Percentiles rank a stretch among this genome's conserved stretches.
phyloP scores from a whole-genome alignment of 2,113 vertebrate genomes.

The Lampris incognitus region DNA sequence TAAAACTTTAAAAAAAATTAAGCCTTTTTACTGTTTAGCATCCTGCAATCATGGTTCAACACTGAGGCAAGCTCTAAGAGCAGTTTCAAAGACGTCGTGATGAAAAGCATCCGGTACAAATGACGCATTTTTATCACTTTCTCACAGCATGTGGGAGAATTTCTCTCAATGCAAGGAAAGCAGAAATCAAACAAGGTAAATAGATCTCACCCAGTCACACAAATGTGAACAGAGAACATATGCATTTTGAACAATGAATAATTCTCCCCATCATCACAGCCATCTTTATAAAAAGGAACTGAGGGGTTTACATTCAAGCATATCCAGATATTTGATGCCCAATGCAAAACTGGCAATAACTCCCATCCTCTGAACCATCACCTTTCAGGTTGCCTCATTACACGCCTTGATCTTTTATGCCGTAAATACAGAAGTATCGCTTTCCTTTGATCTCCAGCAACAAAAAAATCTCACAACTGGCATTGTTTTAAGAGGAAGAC shows the following conservation, averaged over 20 bases:
- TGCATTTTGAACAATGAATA: slow-evolving; percentile 40
- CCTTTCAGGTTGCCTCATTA: slow-evolving; percentile 77
- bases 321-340: slow-evolving; percentile 36
- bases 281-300: slow-evolving; percentile 32
- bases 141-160: not conserved
- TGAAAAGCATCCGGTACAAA: not conserved
- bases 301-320: slow-evolving; percentile 35
- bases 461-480: slow-evolving; percentile 66
- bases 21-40: slow-evolving; percentile 2
- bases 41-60: not conserved
- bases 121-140: not conserved
- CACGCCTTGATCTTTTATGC: slow-evolving; percentile 75
- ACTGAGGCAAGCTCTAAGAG: not conserved
- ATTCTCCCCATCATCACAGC: slow-evolving; percentile 3
- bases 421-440: slow-evolving; percentile 68
- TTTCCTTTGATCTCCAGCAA: slow-evolving; percentile 66
- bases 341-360: slow-evolving; percentile 43
- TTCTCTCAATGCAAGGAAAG: not conserved
- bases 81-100: slow-evolving; percentile 3
- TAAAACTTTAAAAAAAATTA: slow-evolving; percentile 1
- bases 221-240: slow-evolving; percentile 61
- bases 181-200: slow-evolving; percentile 17
- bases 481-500: slow-evolving; percentile 61
- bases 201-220: slow-evolving; percentile 34
- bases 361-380: slow-evolving; percentile 75